Conservation (phyloP, 2,113 vertebrate species). For the Meles meles region DNA sequence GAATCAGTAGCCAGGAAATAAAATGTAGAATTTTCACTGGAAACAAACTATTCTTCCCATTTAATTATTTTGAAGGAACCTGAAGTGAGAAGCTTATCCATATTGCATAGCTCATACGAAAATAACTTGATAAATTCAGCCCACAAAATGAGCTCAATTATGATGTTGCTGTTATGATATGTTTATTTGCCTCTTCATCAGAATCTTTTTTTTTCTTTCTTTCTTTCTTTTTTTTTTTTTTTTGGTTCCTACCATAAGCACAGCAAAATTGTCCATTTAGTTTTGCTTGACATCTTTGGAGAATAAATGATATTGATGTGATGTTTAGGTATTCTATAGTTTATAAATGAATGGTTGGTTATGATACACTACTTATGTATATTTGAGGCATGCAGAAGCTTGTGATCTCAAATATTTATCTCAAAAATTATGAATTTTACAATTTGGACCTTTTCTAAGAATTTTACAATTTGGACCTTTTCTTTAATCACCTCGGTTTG, state of each 20-base stretch:
- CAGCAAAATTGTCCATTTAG: neutral
- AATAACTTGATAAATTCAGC: constrained; percentile 60
- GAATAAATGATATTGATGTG: neutral
- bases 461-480: neutral
- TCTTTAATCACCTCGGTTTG: neutral
- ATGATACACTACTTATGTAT: neutral
- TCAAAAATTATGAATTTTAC: neutral
- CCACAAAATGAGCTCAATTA: constrained; percentile 58
- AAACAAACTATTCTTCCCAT: constrained; percentile 8
- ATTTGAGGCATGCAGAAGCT: neutral
- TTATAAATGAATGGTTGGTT: neutral
- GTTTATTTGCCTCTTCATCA: neutral
- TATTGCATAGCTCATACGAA: constrained; percentile 36
- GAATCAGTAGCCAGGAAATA: constrained; percentile 27
- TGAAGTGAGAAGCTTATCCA: constrained; percentile 24
- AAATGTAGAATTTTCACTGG: constrained; percentile 12
- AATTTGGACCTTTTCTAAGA: neutral
- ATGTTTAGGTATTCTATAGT: neutral
- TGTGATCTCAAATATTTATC: neutral
- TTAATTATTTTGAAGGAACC: constrained; percentile 45
- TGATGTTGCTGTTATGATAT: constrained; percentile 3
- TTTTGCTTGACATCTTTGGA: neutral
- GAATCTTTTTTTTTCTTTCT: neutral
- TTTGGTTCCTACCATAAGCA: neutral
- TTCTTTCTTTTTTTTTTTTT: neutral